Percentiles rank a stretch among this genome's conserved stretches.
Evolutionary conservation across 1,140 invertebrate genomes (phyloP).

Genomic region (Pachypsylla venusta): DNA sequence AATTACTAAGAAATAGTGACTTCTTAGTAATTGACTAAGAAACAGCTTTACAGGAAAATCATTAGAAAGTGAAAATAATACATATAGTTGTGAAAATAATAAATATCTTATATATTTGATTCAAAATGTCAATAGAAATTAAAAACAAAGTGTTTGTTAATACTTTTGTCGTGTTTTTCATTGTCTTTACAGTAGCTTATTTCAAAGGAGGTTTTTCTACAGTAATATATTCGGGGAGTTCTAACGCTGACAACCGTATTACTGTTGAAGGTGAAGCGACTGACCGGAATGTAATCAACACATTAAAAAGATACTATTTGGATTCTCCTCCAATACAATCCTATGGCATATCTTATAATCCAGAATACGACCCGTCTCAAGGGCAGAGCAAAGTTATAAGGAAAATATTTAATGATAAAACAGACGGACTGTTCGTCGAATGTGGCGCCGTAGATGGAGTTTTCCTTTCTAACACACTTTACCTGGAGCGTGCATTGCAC

Average conservation of each 20-base stretch:
- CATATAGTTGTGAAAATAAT: too few species aligned
- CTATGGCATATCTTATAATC: background rate
- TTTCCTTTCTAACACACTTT: conserved; percentile 28
- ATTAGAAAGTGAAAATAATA: too few species aligned
- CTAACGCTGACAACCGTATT: too few species aligned
- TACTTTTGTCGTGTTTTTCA: background rate
- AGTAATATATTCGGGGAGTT: too few species aligned
- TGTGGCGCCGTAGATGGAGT: conserved; percentile 30
- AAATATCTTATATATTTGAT: too few species aligned
- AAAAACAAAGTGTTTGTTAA: too few species aligned
- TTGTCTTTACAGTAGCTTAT: background rate
- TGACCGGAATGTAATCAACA: background rate
- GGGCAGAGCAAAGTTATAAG: background rate
- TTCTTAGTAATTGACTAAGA: too few species aligned
- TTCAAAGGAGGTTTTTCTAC: background rate
- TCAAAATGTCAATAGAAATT: too few species aligned
- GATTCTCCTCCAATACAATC: background rate
- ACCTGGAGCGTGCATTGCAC: conserved; percentile 24
- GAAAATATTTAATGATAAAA: background rate
- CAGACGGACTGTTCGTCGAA: conserved; percentile 30
- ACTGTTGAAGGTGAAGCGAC: background rate
- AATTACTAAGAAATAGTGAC: too few species aligned
- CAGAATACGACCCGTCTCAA: background rate
- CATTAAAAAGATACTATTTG: background rate
- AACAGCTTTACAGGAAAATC: too few species aligned